These are phyloP conservation scores for Drosophila nr. perissopoda DNA, from an alignment of 2,888 invertebrate genomes.

Conservation along the genomic window DNA sequence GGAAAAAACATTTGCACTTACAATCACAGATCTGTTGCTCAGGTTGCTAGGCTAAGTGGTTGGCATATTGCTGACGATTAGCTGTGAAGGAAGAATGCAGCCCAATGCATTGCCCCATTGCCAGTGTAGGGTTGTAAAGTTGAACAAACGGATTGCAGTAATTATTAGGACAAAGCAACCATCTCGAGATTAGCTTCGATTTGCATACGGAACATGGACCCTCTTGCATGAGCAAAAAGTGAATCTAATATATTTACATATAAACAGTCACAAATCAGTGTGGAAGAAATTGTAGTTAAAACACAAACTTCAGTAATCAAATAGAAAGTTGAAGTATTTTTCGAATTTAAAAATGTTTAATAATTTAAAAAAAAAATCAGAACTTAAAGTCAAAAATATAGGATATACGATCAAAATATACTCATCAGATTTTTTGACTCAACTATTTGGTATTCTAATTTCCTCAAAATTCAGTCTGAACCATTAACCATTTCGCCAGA, in stretches of 20 bases:
- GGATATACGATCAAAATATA: neutral
- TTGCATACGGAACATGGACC: slow-evolving; percentile 42
- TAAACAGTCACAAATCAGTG: slow-evolving; percentile 16
- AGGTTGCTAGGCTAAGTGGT: slow-evolving; percentile 9
- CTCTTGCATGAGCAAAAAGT: slow-evolving; percentile 49
- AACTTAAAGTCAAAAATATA: neutral
- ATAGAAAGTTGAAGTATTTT: too few species aligned
- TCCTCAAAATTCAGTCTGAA: neutral
- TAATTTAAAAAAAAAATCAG: neutral
- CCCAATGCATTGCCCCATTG: neutral
- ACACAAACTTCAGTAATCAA: neutral
- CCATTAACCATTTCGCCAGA: neutral
- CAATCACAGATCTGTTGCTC: slow-evolving; percentile 27
- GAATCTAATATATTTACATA: slow-evolving; percentile 63
- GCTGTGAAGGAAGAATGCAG: slow-evolving; percentile 31
- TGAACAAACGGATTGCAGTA: slow-evolving; percentile 54
- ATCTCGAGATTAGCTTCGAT: slow-evolving; percentile 59
- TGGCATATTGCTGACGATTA: slow-evolving; percentile 50
- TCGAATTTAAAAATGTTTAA: too few species aligned
- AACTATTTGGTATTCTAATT: neutral
- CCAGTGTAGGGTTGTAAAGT: neutral
- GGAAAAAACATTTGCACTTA: slow-evolving; percentile 43
- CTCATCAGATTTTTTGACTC: neutral
- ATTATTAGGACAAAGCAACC: slow-evolving; percentile 63
- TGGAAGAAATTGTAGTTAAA: slow-evolving; percentile 6